Evolutionary conservation across 1,140 invertebrate genomes (phyloP).

Genomic region (Bombus confusus): DNA sequence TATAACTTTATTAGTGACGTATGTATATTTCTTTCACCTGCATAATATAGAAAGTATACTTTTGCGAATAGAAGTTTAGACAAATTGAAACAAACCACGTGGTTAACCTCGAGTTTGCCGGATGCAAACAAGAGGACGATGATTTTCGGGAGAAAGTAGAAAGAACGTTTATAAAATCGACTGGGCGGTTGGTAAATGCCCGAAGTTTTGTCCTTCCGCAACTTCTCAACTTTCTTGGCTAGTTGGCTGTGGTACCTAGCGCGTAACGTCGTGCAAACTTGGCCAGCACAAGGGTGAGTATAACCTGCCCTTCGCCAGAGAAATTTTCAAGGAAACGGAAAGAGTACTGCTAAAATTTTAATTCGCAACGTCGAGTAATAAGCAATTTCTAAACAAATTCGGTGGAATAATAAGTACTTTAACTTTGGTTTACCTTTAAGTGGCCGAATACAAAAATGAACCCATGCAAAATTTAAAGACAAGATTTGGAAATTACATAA

Average conservation of each 20-base stretch:
- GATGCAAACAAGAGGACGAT: slow-evolving; percentile 44
- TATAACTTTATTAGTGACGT: not conserved
- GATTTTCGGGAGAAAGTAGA: slow-evolving; percentile 54
- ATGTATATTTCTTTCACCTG: not conserved
- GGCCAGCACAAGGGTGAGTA: slow-evolving; percentile 48
- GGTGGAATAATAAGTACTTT: slow-evolving; percentile 74
- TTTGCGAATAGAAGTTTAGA: not conserved
- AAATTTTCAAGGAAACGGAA: slow-evolving; percentile 55
- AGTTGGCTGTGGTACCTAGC: slow-evolving; percentile 49
- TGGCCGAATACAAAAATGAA: not conserved
- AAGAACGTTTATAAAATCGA: slow-evolving; percentile 68
- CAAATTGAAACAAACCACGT: slow-evolving; percentile 41
- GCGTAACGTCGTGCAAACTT: slow-evolving; percentile 62
- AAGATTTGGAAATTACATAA: not conserved
- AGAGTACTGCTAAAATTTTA: slow-evolving; percentile 72
- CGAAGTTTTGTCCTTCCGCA: slow-evolving; percentile 65
- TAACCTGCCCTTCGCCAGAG: slow-evolving; percentile 12
- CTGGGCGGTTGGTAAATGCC: slow-evolving; percentile 49
- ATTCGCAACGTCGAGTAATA: slow-evolving; percentile 76
- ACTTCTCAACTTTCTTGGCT: slow-evolving; percentile 60
- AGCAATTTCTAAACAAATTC: slow-evolving; percentile 77
- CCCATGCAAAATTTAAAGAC: not conserved
- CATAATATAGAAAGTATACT: not conserved
- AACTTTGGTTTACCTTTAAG: slow-evolving; percentile 65
- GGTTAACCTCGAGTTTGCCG: slow-evolving; percentile 32